Conservation (phyloP, 2,797 vertebrate genomes). For the Periparus ater region DNA sequence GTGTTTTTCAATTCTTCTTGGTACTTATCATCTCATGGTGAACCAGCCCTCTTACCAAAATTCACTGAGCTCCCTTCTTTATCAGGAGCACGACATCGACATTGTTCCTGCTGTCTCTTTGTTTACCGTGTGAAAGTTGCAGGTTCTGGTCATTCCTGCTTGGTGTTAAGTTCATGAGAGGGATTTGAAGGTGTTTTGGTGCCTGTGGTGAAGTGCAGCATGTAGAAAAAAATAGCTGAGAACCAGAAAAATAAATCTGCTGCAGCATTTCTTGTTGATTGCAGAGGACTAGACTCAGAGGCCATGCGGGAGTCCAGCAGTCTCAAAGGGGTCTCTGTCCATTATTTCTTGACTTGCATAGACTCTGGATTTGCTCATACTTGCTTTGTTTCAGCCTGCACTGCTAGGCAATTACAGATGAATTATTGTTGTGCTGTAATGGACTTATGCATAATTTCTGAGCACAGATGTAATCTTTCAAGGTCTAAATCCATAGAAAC, state of each 20-base stretch:
- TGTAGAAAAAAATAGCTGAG: neutral
- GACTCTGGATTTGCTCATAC: neutral
- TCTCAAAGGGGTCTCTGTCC: neutral
- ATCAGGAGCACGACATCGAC: neutral
- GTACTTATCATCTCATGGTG: neutral
- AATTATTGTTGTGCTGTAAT: constrained; percentile 1
- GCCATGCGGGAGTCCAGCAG: neutral
- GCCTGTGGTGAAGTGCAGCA: neutral
- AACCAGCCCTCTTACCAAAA: neutral
- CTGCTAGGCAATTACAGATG: neutral
- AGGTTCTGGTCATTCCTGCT: neutral
- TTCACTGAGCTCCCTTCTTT: neutral
- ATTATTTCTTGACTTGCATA: neutral
- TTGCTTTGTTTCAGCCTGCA: neutral
- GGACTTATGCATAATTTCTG: neutral
- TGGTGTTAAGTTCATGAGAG: neutral
- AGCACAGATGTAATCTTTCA: neutral
- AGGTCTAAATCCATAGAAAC: neutral
- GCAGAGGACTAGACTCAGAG: neutral
- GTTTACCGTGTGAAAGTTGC: neutral
- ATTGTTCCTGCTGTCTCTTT: neutral
- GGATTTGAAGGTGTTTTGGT: neutral
- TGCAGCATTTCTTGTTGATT: neutral
- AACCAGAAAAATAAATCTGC: neutral
- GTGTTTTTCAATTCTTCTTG: neutral